Evolutionary conservation across 2,113 vertebrate species (phyloP).

Genomic region (Scatophagus argus): DNA sequence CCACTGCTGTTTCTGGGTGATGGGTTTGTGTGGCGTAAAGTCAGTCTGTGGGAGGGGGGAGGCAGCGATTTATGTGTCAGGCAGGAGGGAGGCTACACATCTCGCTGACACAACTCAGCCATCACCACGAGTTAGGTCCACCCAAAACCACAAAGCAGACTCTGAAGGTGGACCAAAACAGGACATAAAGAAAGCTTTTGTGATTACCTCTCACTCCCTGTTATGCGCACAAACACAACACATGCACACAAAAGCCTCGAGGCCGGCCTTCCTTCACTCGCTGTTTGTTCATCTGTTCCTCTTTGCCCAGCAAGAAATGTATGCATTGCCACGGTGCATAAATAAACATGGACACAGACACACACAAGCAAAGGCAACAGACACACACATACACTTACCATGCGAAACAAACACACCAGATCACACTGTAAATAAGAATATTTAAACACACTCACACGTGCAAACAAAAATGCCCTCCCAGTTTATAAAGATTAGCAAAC

Average conservation of each 20-base stretch:
- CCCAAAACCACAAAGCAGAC: conserved; percentile 50
- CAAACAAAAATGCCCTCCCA: conserved; percentile 21
- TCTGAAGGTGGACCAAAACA: conserved; percentile 42
- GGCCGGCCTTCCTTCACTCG: conserved; percentile 31
- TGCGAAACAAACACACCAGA: conserved; percentile 40
- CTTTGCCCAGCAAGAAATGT: conserved; percentile 59
- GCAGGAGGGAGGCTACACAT: conserved; percentile 47
- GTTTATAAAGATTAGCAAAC: conserved; percentile 14
- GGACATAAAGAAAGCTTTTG: conserved; percentile 41
- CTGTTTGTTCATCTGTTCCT: conserved; percentile 61
- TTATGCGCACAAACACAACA: not conserved
- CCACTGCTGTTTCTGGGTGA: conserved; percentile 19
- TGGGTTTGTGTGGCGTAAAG: conserved; percentile 31
- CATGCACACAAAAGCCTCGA: conserved; percentile 13
- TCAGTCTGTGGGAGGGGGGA: conserved; percentile 29
- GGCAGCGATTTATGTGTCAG: conserved; percentile 51
- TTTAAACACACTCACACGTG: conserved; percentile 41
- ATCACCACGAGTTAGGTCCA: conserved; percentile 60
- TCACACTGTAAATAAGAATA: conserved; percentile 42
- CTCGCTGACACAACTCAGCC: conserved; percentile 51
- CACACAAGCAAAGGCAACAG: conserved; percentile 32
- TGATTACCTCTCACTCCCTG: conserved; percentile 29
- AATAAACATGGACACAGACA: conserved; percentile 56
- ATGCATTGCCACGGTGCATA: conserved; percentile 52
- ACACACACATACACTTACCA: conserved; percentile 9